A percentile compares a stretch with the other conserved stretches of the same genome.
phyloP scores from a whole-genome alignment of 1,140 invertebrate species.

The Batillaria attramentaria region DNA sequence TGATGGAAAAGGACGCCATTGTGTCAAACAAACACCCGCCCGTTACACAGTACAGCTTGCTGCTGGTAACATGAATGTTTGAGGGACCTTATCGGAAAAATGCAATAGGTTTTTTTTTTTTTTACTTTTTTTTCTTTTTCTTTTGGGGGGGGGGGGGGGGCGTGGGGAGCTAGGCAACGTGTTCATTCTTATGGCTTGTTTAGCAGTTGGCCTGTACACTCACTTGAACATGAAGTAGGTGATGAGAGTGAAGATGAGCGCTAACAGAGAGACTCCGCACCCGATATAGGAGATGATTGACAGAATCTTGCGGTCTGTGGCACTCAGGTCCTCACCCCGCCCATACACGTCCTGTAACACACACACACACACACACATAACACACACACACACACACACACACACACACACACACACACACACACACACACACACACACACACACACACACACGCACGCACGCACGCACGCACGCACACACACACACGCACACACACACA shows the following conservation, averaged over 20 bases:
- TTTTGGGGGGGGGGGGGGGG: too few relatives aligned
- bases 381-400: not conserved
- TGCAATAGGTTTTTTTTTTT: too few relatives aligned
- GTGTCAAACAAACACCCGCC: too few relatives aligned
- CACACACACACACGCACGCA: conserved; percentile 14
- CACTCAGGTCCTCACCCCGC: conserved; percentile 37
- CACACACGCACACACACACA: conserved; percentile 5
- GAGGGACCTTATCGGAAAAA: too few relatives aligned
- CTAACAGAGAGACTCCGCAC: conserved; percentile 72
- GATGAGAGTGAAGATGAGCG: conserved; percentile 71
- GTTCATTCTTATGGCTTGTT: too few relatives aligned
- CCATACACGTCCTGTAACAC: conserved; percentile 61
- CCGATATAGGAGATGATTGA: conserved; percentile 74
- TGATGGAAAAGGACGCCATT: too few relatives aligned
- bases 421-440: conserved; percentile 9
- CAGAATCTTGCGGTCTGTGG: conserved; percentile 64
- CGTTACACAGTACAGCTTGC: too few relatives aligned
- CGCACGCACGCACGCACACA: not conserved
- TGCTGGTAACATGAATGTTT: too few relatives aligned
- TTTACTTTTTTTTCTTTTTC: too few relatives aligned
- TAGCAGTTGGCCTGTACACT: conserved; percentile 56
- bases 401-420: not conserved
- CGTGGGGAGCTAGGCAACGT: too few relatives aligned
- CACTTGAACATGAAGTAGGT: conserved; percentile 75
- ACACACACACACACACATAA: conserved; percentile 19